Percentiles rank a stretch among this genome's conserved stretches.
These are phyloP conservation scores for Procambarus virginalis DNA, from an alignment of 1,140 invertebrate species.

Conservation along the genomic window DNA sequence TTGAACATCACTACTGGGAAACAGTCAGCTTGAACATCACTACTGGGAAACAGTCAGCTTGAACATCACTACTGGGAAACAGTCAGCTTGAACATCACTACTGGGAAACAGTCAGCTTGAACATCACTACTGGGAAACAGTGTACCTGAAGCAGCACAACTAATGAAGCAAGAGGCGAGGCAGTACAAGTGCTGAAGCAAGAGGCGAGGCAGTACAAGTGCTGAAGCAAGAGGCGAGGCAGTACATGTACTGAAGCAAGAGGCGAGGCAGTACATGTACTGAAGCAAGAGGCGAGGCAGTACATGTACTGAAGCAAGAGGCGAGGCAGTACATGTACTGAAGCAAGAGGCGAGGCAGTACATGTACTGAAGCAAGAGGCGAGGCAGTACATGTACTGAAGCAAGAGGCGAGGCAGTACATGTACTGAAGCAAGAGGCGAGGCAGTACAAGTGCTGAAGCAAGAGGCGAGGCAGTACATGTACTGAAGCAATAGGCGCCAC, in stretches of 20 bases:
- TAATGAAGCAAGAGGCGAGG: neutral
- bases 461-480: neutral
- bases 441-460: neutral
- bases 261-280: neutral
- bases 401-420: too few species aligned
- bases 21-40: too few species aligned
- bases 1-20: too few species aligned
- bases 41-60: too few species aligned
- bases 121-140: neutral
- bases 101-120: too few species aligned
- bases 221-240: neutral
- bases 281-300: neutral
- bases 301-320: neutral
- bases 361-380: too few species aligned
- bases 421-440: too few species aligned
- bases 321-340: neutral
- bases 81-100: too few species aligned
- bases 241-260: neutral
- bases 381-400: too few species aligned
- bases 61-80: too few species aligned
- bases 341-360: neutral
- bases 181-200: neutral
- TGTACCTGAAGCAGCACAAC: neutral
- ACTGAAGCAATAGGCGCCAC: neutral
- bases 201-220: neutral